phyloP scores from a whole-genome alignment of 2,888 invertebrate species.

The Andricus curvator region DNA sequence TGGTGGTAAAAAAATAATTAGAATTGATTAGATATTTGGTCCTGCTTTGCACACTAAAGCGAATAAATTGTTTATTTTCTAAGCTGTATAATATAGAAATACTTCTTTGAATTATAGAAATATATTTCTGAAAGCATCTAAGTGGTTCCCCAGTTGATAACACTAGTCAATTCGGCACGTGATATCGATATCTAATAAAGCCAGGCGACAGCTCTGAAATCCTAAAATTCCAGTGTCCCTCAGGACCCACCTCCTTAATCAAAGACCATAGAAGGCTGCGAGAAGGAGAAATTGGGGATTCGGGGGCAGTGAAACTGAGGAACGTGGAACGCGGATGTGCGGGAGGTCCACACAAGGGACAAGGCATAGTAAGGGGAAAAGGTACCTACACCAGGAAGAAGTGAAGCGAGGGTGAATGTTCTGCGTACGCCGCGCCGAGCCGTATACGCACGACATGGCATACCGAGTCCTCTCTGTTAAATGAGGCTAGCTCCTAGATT shows the following conservation, averaged over 20 bases:
- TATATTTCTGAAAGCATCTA: background rate
- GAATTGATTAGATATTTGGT: too few species aligned
- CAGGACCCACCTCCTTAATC: conserved; percentile 23
- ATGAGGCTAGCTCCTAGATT: conserved; percentile 70
- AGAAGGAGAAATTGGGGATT: conserved; percentile 13
- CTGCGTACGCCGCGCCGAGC: conserved; percentile 49
- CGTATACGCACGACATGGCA: conserved; percentile 61
- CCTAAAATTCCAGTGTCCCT: conserved; percentile 38
- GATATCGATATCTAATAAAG: conserved; percentile 39
- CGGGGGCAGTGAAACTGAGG: conserved; percentile 55
- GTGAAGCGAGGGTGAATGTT: conserved; percentile 44
- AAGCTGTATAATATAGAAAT: background rate
- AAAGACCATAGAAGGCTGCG: conserved; percentile 13
- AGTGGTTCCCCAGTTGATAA: conserved; percentile 16
- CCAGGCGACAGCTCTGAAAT: conserved; percentile 18
- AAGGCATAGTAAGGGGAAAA: conserved; percentile 50
- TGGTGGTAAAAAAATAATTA: too few species aligned
- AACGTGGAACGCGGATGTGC: conserved; percentile 48
- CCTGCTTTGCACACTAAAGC: too few species aligned
- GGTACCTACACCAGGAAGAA: conserved; percentile 25
- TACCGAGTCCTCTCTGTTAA: conserved; percentile 68
- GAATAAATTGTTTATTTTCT: too few species aligned
- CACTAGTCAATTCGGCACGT: conserved; percentile 29
- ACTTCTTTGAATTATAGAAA: background rate
- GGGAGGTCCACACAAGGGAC: conserved; percentile 48